Evolutionary conservation across 1,140 invertebrate species (phyloP).

Genomic region (Zaprionus ghesquierei): DNA sequence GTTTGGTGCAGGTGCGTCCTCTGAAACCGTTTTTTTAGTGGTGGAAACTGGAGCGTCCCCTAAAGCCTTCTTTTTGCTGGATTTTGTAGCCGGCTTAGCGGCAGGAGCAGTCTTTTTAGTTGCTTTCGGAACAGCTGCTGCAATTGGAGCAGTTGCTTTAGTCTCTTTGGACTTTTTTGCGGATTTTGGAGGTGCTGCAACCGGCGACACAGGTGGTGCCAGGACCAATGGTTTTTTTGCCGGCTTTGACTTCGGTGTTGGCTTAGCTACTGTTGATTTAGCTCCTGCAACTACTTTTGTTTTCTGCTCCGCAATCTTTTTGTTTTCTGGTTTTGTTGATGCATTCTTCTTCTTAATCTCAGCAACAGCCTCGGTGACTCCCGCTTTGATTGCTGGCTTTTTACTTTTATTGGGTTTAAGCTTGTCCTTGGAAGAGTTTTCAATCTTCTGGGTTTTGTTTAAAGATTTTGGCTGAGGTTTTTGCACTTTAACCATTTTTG

Average conservation of each 20-base stretch:
- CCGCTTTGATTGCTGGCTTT: conserved; percentile 22
- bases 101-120: not conserved
- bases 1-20: conserved; percentile 9
- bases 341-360: conserved; percentile 10
- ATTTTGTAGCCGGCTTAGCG: not conserved
- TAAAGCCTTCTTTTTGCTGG: conserved; percentile 13
- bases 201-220: conserved; percentile 53
- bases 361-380: not conserved
- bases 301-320: conserved; percentile 17
- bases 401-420: conserved; percentile 37
- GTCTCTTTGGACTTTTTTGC: not conserved
- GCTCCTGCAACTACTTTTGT: conserved; percentile 7
- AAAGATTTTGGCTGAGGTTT: conserved; percentile 65
- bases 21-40: not conserved
- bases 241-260: conserved; percentile 23
- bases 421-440: conserved; percentile 56
- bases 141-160: not conserved
- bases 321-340: not conserved
- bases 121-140: not conserved
- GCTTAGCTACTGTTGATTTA: not conserved
- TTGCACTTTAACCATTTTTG: conserved; percentile 68
- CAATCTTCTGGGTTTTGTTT: conserved; percentile 43
- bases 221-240: conserved; percentile 49
- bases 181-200: not conserved
- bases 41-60: not conserved